These are phyloP conservation scores for Hyperoplus lanceolatus DNA, from an alignment of 2,797 vertebrate genomes.

Conservation along the genomic window DNA sequence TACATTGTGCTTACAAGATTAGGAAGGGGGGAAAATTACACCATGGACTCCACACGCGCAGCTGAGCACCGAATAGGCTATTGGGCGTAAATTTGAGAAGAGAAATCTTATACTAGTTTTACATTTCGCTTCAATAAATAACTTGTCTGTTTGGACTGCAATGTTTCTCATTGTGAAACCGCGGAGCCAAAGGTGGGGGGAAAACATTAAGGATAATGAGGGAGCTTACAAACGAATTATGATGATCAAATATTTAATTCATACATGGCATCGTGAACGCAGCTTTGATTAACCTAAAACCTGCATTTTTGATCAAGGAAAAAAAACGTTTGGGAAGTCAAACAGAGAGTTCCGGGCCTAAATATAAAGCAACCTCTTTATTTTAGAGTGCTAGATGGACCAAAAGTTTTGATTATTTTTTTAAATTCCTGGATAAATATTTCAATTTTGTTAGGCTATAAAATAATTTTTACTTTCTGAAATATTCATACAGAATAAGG, in stretches of 20 bases:
- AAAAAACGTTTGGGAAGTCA: not conserved
- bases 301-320: not conserved
- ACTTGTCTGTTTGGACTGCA: not conserved
- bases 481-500: not conserved
- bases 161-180: not conserved
- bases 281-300: not conserved
- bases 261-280: not conserved
- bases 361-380: not conserved
- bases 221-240: not conserved
- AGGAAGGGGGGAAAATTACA: constrained; percentile 33
- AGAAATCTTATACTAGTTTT: constrained; percentile 22
- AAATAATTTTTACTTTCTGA: no score
- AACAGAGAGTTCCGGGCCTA: not conserved
- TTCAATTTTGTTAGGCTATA: no score
- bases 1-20: constrained; percentile 83
- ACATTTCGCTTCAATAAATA: constrained; percentile 14
- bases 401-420: not conserved
- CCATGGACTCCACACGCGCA: constrained; percentile 62
- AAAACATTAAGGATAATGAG: no score
- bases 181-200: not conserved
- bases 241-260: not conserved
- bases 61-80: constrained; percentile 59
- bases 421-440: no score
- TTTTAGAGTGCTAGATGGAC: not conserved
- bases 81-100: not conserved